Base-by-base conservation (phyloP, 2,888 invertebrate species). In the Mimumesa dahlbomi region DNA sequence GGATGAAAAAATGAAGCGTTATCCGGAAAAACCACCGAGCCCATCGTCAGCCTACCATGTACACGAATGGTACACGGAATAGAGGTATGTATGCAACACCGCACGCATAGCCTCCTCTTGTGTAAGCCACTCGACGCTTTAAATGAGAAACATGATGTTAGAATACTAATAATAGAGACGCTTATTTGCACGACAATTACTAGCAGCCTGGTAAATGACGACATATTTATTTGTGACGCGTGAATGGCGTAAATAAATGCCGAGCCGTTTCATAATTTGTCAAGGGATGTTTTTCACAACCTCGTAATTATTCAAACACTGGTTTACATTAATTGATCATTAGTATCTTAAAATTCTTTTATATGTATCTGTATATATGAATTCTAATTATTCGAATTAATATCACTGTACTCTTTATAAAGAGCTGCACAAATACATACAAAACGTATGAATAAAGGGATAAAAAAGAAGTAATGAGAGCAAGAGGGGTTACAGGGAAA, bases 131-230 rank as follows among this genome's bases (percentile, higher is more conserved):
- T 63, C 45, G 59, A 52, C 62, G 59, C 57, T 42, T 70, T 52
- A 31, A 56, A 56, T 42, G 59, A 56, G 72, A 64, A 57, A 54
- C 68, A 11, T 38, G 22, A 56, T 36, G 64, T 49, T 59, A 40
- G 69, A 53, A 59, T 64, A 64, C 72, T 64, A 69, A 69, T 69
- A 63, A 69, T 48, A 49, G 49, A 57, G 54, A 9, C 13, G 54
- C 34, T 61, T 52, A 43, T 70, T 67, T 50, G 43, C 49, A 46
- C 50, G 50, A 50, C 31, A 46, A 25, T 11, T 36, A 22, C 25
- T 49, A 34, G 49, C 16, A 13, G 21, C 50, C 31, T 16, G 59
- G 16, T 52, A 56, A 66, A 38, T 45, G 38, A 22, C 53, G 43
- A 16, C 40, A 43, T 59, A 66, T 66, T 65, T 59, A 59, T 53